Percentiles rank a stretch among this genome's conserved stretches.
Conservation (phyloP, 1,140 invertebrate genomes). For the Cotesia typhae region DNA sequence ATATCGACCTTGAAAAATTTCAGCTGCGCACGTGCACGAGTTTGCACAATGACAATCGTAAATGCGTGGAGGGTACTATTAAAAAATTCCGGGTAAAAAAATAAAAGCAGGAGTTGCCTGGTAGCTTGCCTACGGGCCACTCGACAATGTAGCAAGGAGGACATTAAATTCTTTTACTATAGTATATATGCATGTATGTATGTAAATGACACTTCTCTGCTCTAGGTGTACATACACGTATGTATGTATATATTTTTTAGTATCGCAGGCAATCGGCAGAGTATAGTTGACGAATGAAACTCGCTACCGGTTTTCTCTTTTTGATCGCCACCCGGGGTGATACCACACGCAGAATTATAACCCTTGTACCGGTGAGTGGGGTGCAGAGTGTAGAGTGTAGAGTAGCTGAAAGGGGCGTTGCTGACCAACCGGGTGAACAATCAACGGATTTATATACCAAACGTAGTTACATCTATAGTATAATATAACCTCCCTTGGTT, state of each 20-base stretch:
- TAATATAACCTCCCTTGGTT: constrained; percentile 4
- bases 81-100: constrained; percentile 9
- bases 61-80: constrained; percentile 5
- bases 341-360: constrained; percentile 33
- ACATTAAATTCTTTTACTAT: constrained; percentile 16
- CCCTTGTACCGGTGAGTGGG: constrained; percentile 12
- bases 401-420: constrained; percentile 26
- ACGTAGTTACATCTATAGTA: background rate
- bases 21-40: constrained; percentile 24
- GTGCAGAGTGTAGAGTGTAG: too few relatives aligned
- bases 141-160: constrained; percentile 22
- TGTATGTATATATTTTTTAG: too few relatives aligned
- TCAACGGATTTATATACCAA: constrained; percentile 28
- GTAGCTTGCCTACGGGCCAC: background rate
- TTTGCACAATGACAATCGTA: background rate
- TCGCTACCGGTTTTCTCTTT: constrained; percentile 3
- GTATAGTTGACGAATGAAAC: background rate
- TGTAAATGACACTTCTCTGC: too few relatives aligned
- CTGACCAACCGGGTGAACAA: constrained; percentile 31
- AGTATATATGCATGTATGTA: too few relatives aligned
- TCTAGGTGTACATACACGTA: too few relatives aligned
- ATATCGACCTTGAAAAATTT: constrained; percentile 21
- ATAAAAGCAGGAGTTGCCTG: background rate
- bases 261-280: background rate
- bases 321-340: constrained; percentile 22